Conservation (phyloP, 1,140 invertebrate species). For the Mya arenaria region DNA sequence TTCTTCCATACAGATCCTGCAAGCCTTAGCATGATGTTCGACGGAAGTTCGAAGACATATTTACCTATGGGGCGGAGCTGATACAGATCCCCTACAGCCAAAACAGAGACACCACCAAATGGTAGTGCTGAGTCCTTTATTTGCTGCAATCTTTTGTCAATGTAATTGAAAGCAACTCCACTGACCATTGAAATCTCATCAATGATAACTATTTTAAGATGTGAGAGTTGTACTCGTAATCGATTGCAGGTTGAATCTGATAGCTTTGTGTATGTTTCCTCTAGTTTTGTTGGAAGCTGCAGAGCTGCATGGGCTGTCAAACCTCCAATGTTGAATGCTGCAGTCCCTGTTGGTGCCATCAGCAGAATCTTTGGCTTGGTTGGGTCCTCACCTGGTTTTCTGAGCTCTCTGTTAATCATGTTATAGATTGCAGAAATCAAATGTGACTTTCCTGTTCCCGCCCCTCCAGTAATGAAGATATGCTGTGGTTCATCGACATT, state of each 20-base stretch:
- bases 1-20: constrained; percentile 35
- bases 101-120: constrained; percentile 60
- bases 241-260: constrained; percentile 18
- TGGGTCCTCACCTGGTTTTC: constrained; percentile 25
- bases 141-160: constrained; percentile 57
- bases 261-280: constrained; percentile 30
- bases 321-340: constrained; percentile 51
- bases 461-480: constrained; percentile 43
- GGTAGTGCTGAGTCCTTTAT: constrained; percentile 47
- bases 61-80: constrained; percentile 36
- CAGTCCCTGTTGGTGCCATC: constrained; percentile 56
- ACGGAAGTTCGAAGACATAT: constrained; percentile 33
- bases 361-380: constrained; percentile 22
- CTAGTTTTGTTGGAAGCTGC: constrained; percentile 30
- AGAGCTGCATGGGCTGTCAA: constrained; percentile 44
- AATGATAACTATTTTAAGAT: constrained; percentile 58
- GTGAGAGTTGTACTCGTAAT: constrained; percentile 22
- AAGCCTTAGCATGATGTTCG: constrained; percentile 14
- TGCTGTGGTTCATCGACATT: constrained; percentile 20
- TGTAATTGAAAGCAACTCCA: constrained; percentile 47
- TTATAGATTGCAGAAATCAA: constrained; percentile 36
- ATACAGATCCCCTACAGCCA: constrained; percentile 59
- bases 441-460: constrained; percentile 43
- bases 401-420: constrained; percentile 30
- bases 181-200: constrained; percentile 67